Percentiles rank a stretch among this genome's conserved stretches.
Evolutionary conservation across 2,888 invertebrate species (phyloP).

Genomic region (Ormyrus labotus): DNA sequence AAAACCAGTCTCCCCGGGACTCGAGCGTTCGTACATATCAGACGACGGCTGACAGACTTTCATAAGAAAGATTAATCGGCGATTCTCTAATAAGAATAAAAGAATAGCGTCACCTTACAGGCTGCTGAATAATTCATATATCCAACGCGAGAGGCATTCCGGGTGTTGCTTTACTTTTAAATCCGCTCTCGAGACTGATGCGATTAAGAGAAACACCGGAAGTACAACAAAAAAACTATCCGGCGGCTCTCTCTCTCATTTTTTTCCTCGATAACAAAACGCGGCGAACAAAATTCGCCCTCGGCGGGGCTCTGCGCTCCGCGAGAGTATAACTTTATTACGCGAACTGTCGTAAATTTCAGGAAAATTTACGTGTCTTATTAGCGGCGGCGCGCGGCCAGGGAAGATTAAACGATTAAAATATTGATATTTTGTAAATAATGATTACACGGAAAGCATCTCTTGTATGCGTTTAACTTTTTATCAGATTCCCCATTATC

Average conservation of each 20-base stretch:
- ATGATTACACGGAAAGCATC: slow-evolving; percentile 17
- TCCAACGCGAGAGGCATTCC: background rate
- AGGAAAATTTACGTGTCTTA: background rate
- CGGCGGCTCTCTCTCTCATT: background rate
- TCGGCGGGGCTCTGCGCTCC: too few relatives aligned
- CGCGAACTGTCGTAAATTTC: background rate
- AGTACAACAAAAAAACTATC: slow-evolving; percentile 40
- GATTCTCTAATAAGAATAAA: slow-evolving; percentile 42
- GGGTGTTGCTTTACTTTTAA: slow-evolving; percentile 8
- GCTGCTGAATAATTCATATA: slow-evolving; percentile 44
- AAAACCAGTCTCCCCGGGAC: background rate
- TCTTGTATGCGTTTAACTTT: slow-evolving; percentile 13
- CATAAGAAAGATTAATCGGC: slow-evolving; percentile 45
- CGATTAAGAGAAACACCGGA: slow-evolving; percentile 17
- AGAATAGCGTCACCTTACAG: slow-evolving; percentile 11
- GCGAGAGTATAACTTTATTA: too few relatives aligned
- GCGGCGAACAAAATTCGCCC: too few relatives aligned
- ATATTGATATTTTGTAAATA: slow-evolving; percentile 23
- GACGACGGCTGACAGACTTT: slow-evolving; percentile 36
- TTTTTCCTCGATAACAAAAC: too few relatives aligned
- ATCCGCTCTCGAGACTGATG: background rate
- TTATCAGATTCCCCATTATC: slow-evolving; percentile 42
- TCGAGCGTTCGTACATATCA: background rate
- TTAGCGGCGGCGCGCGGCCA: background rate
- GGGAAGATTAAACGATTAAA: background rate